Evolutionary conservation across 2,113 vertebrate species (phyloP), one percentile per base, ranked within the genome.

Genomic region (Forbesichthys agassizii): DNA sequence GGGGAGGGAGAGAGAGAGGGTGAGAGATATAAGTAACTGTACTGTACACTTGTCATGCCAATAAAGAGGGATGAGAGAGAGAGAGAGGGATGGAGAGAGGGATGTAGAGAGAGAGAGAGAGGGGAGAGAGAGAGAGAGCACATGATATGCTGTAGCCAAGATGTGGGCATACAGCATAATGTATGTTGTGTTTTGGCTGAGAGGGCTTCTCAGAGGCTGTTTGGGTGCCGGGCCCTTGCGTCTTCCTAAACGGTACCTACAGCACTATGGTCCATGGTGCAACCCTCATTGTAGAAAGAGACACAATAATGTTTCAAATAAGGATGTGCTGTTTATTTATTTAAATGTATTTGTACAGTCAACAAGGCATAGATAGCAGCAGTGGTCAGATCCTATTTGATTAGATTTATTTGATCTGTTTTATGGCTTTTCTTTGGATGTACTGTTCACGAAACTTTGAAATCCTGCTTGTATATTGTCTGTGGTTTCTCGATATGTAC

Each of bases 181-280:
- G 36, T 7, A 3, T 42, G 36, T 27, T 8, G 7, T 6, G 36
- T 42, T 42, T 42, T 84, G 78, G 83, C 81, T 80, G n/a, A 62
- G 67, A 48, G 42, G 48, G 67, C 71, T 68, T 76, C 66, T 69
- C 48, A 66, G 75, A 61, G 51, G 11, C 52, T 13, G 42, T 0
- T 64, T 79, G 55, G 2, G 59, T 60, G 83, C 83, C 85, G 84
- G 75, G 66, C 58, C 59, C 27, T 9, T n/a, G 11, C 13, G 66
- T 81, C 81, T 51, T 78, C 78, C 85, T 86, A 80, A 84, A 54
- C 66, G 68, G 57, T 73, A 58, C 51, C 8, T 5, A 62, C 73
- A 71, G 61, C 27, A 3, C 27, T 27, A 60, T 18, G 14, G 54
- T 16, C 36, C 47, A 16, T 57, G 60, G 52, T 54, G 0, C 52